Conservation (phyloP, 30 jellyfish, hydroid and myxozoan species). For the Cassiopea xamachana region DNA sequence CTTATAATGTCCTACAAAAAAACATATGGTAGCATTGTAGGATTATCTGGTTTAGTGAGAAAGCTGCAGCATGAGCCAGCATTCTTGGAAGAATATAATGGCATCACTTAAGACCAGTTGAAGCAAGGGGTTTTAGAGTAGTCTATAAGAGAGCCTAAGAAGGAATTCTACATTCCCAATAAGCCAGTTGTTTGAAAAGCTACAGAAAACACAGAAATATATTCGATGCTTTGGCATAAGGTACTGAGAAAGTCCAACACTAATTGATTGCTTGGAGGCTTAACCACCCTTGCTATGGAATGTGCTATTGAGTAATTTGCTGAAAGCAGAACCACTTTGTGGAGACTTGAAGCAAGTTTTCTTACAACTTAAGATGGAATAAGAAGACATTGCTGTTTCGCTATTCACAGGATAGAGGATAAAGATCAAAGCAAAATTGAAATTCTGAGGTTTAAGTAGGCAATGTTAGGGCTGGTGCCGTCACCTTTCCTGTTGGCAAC, state of each 20-base stretch:
- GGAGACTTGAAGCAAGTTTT: constrained; percentile 73
- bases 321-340: constrained; percentile 34
- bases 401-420: constrained; percentile 34
- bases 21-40: constrained; percentile 55
- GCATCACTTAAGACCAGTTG: constrained; percentile 38
- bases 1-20: constrained; percentile 19
- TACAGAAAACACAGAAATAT: not conserved
- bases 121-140: too few species aligned
- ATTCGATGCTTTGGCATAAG: too few species aligned
- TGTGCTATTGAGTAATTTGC: constrained; percentile 43
- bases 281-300: constrained; percentile 49
- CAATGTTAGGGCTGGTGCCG: constrained; percentile 66
- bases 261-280: constrained; percentile 61
- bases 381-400: constrained; percentile 49
- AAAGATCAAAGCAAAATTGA: constrained; percentile 34
- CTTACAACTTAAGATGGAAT: constrained; percentile 42
- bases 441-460: constrained; percentile 36
- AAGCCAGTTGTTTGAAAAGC: constrained; percentile 65
- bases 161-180: constrained; percentile 67
- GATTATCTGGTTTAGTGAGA: constrained; percentile 40
- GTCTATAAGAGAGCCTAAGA: too few species aligned
- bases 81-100: constrained; percentile 52
- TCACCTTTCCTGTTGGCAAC: constrained; percentile 76
- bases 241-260: constrained; percentile 29
- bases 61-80: constrained; percentile 53